phyloP scores from a whole-genome alignment of 2,888 invertebrate genomes.

The Liodrosophila aerea region DNA sequence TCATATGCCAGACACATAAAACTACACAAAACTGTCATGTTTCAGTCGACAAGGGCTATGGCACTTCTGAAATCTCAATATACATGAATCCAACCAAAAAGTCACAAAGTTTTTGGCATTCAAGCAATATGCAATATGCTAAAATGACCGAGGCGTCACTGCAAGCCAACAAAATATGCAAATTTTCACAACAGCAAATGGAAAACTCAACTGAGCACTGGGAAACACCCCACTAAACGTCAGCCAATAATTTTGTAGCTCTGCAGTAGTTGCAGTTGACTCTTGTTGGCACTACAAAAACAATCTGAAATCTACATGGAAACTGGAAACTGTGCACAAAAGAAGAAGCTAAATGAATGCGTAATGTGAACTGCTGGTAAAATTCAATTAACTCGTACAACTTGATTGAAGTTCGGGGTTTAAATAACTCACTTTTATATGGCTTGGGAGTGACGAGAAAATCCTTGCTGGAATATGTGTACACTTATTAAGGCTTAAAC shows the following conservation, averaged over 20 bases:
- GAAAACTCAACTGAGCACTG: constrained; percentile 22
- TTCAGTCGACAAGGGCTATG: constrained; percentile 16
- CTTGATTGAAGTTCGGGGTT: constrained; percentile 33
- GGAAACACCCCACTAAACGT: constrained; percentile 38
- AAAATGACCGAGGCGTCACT: constrained; percentile 45
- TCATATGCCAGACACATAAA: constrained; percentile 59
- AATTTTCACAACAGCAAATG: constrained; percentile 17
- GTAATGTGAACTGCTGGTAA: constrained; percentile 19
- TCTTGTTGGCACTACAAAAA: constrained; percentile 34
- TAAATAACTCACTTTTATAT: constrained; percentile 1
- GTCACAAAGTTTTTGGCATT: constrained; percentile 61
- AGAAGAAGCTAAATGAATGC: constrained; percentile 1
- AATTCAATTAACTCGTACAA: constrained; percentile 59
- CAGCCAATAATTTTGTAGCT: neutral
- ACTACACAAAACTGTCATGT: constrained; percentile 66
- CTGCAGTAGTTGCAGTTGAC: neutral
- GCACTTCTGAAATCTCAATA: neutral
- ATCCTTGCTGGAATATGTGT: too few species aligned
- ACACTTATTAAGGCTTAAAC: too few species aligned
- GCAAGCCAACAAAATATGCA: constrained; percentile 44
- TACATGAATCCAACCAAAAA: constrained; percentile 24
- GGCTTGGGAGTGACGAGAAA: too few species aligned
- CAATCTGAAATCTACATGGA: constrained; percentile 56
- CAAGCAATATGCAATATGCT: constrained; percentile 55
- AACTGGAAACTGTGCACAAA: constrained; percentile 12